These are phyloP conservation scores for Latrodectus geometricus DNA, from an alignment of 1,140 invertebrate genomes.

Conservation along the genomic window DNA sequence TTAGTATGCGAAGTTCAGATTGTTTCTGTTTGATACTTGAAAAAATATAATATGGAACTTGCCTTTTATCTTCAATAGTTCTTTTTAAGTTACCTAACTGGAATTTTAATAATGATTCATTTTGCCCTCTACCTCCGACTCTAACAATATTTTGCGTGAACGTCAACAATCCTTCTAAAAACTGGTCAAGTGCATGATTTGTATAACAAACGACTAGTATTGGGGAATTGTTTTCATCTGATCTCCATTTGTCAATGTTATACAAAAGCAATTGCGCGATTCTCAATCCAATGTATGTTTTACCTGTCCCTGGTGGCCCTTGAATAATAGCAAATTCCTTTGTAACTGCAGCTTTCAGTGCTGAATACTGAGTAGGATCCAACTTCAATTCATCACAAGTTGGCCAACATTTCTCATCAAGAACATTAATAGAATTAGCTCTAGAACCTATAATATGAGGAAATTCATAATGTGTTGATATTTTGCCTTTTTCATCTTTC, in stretches of 20 bases:
- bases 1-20: not conserved
- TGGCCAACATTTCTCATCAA: slow-evolving; percentile 52
- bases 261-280: slow-evolving; percentile 68
- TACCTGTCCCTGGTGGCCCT: slow-evolving; percentile 82
- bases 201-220: slow-evolving; percentile 88
- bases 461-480: not conserved
- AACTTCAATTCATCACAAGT: slow-evolving; percentile 65
- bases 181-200: slow-evolving; percentile 91
- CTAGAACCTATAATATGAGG: not conserved
- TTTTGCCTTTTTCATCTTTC: not conserved
- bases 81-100: slow-evolving; percentile 47
- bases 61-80: not conserved
- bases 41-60: slow-evolving; percentile 22
- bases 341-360: slow-evolving; percentile 70
- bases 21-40: slow-evolving; percentile 14
- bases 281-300: slow-evolving; percentile 77
- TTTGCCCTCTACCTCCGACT: slow-evolving; percentile 80
- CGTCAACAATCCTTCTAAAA: slow-evolving; percentile 78
- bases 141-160: slow-evolving; percentile 74
- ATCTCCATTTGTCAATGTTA: slow-evolving; percentile 67
- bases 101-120: slow-evolving; percentile 67
- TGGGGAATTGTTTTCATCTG: slow-evolving; percentile 67
- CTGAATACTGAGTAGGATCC: slow-evolving; percentile 71
- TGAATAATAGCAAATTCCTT: slow-evolving; percentile 79
- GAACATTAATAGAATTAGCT: slow-evolving; percentile 62